Evolutionary conservation across 64 coral and sea anemone genomes (phyloP).

Genomic region (Anthopleura sola): DNA sequence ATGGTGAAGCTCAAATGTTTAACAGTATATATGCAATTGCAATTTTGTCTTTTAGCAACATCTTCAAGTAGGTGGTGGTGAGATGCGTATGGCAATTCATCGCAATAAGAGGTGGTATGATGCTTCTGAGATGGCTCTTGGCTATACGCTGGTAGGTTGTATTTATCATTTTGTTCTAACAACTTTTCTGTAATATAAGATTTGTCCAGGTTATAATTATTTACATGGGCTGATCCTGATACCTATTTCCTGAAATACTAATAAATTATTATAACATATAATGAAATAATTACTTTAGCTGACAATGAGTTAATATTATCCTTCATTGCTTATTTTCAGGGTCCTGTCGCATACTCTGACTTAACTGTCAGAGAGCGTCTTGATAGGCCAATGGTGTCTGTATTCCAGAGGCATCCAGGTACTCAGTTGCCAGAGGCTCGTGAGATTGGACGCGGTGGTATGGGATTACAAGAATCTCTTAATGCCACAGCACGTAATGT

Average conservation of each 20-base stretch:
- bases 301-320: neutral
- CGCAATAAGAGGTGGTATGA: constrained; percentile 95
- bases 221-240: no score
- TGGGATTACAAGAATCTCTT: constrained; percentile 82
- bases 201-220: neutral
- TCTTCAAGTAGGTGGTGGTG: constrained; percentile 91
- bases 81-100: constrained; percentile 87
- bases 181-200: no score
- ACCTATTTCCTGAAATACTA: no score
- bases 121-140: constrained; percentile 87
- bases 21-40: neutral
- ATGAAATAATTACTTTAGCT: no score
- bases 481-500: constrained; percentile 94
- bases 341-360: constrained; percentile 99
- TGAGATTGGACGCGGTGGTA: constrained; percentile 72
- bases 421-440: constrained; percentile 94
- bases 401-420: constrained; percentile 91
- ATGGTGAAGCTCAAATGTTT: no score
- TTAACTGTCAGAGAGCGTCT: constrained; percentile 88
- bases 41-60: constrained; percentile 73
- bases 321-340: constrained; percentile 41
- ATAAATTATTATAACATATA: neutral
- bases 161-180: no score
- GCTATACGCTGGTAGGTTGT: constrained; percentile 85
- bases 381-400: constrained; percentile 79